Percentiles rank a stretch among this genome's conserved stretches.
Conservation (phyloP, 2,797 vertebrate species). For the Chloroceryle inda region DNA sequence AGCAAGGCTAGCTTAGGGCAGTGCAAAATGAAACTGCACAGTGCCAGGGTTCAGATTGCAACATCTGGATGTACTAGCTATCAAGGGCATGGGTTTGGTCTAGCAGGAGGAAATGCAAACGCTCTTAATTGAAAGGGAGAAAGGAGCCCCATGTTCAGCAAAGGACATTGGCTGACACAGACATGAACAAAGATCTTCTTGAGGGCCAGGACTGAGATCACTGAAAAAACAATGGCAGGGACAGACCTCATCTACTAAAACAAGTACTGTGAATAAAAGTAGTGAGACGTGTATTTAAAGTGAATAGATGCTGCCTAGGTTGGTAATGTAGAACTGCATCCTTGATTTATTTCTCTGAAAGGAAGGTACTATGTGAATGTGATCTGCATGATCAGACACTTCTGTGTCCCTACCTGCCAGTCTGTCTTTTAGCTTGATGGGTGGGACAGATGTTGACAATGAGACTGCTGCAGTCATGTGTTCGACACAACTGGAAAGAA, state of each 20-base stretch:
- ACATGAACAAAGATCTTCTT: not conserved
- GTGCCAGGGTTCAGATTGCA: not conserved
- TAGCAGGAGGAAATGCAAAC: not conserved
- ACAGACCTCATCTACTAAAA: not conserved
- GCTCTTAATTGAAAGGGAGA: not conserved
- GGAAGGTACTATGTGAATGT: fast-evolving
- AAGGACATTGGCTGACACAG: not conserved
- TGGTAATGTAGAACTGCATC: not conserved
- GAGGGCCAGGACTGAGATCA: not conserved
- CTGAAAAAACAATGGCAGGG: not conserved
- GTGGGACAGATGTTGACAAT: not conserved
- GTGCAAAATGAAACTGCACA: not conserved
- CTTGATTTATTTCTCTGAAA: not conserved
- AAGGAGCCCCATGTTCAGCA: not conserved
- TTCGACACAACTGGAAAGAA: not conserved
- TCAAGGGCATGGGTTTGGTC: not conserved
- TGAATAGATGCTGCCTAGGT: not conserved
- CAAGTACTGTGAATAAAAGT: not conserved
- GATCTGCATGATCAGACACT: not conserved
- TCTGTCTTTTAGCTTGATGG: not conserved
- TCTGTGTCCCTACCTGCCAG: fast-evolving
- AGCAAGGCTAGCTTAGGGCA: not conserved
- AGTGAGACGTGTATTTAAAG: not conserved
- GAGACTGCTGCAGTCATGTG: not conserved
- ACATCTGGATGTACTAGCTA: not conserved